Evolutionary conservation across 1,140 invertebrate species (phyloP).

Genomic region (Maniola jurtina): DNA sequence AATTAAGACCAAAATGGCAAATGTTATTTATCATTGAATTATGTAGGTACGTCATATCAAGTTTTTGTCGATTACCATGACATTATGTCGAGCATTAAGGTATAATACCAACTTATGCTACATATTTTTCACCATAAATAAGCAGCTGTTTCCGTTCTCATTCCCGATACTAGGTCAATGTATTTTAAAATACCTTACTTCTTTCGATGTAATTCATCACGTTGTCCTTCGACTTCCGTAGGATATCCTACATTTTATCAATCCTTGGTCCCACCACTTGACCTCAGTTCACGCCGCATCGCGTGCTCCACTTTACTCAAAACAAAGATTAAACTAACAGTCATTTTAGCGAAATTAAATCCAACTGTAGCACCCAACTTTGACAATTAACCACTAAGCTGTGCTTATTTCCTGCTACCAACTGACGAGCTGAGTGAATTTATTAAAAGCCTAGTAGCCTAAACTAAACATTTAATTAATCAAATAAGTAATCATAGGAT

Average conservation of each 20-base stretch:
- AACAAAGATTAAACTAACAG: slow-evolving; percentile 27
- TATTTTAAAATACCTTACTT: slow-evolving; percentile 7
- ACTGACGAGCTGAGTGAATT: slow-evolving; percentile 29
- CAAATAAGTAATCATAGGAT: slow-evolving; percentile 8
- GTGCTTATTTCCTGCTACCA: slow-evolving; percentile 36
- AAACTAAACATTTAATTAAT: too few species aligned
- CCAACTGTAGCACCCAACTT: slow-evolving; percentile 36
- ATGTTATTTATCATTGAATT: too few species aligned
- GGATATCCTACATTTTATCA: slow-evolving; percentile 53
- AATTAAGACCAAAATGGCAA: slow-evolving; percentile 1
- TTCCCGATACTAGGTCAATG: slow-evolving; percentile 14
- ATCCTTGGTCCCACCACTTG: slow-evolving; percentile 24
- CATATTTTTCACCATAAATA: slow-evolving; percentile 1
- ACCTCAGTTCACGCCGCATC: slow-evolving; percentile 31
- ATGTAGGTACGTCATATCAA: not conserved
- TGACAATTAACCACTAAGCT: slow-evolving; percentile 39
- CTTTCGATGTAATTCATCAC: slow-evolving; percentile 19
- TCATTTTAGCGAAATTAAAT: slow-evolving; percentile 36
- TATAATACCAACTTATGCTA: not conserved
- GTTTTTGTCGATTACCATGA: slow-evolving; percentile 8
- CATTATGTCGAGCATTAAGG: slow-evolving; percentile 9
- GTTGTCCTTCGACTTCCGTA: slow-evolving; percentile 41
- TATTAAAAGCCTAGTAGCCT: slow-evolving; percentile 22
- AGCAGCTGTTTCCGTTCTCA: slow-evolving; percentile 8
- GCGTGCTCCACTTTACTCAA: slow-evolving; percentile 40